These are phyloP conservation scores for Magallana gigas DNA, from an alignment of 1,140 invertebrate genomes.

Conservation along the genomic window DNA sequence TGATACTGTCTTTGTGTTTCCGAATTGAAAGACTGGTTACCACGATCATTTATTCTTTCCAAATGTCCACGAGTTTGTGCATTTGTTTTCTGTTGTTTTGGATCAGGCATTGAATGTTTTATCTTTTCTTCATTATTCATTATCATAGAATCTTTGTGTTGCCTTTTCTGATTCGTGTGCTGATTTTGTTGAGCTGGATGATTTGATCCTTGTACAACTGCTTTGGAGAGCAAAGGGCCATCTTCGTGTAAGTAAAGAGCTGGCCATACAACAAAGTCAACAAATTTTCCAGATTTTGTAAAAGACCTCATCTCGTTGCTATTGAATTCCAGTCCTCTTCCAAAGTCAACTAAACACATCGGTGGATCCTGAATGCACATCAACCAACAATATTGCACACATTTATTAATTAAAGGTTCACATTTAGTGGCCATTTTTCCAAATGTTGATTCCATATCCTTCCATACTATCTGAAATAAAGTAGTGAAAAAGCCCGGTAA, in stretches of 20 bases:
- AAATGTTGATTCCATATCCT: not conserved
- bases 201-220: slow-evolving; percentile 50
- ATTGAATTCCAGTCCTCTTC: slow-evolving; percentile 36
- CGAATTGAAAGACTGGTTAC: no score
- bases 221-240: slow-evolving; percentile 53
- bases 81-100: no score
- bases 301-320: slow-evolving; percentile 46
- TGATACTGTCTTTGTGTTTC: no score
- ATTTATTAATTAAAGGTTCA: not conserved
- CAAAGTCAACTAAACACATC: not conserved
- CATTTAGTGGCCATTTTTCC: not conserved
- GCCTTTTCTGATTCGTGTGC: no score
- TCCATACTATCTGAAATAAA: not conserved
- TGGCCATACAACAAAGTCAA: slow-evolving; percentile 59
- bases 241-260: slow-evolving; percentile 54
- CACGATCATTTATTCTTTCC: no score
- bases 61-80: no score
- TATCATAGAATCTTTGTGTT: no score
- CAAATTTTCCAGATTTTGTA: slow-evolving; percentile 54
- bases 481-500: no score
- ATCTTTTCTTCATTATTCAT: no score
- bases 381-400: slow-evolving; percentile 5
- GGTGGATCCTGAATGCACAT: slow-evolving; percentile 33
- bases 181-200: not conserved
- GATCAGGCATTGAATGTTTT: no score